Conservation (phyloP, 2,888 invertebrate species). For the Shargacucullia verbasci region DNA sequence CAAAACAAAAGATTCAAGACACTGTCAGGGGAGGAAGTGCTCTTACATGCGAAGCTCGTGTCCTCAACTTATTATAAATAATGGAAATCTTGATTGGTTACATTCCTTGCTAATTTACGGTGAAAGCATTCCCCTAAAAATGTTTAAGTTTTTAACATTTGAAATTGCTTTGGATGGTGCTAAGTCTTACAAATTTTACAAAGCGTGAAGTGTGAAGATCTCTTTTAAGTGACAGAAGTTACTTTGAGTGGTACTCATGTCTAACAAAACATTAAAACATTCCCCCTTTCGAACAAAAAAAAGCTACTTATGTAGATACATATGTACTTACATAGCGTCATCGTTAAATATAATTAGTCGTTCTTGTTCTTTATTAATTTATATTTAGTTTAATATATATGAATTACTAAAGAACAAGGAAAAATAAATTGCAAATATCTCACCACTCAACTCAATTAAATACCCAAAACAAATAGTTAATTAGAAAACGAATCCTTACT, state of each 20-base stretch:
- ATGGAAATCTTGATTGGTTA: conserved; percentile 55
- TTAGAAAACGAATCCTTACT: not conserved
- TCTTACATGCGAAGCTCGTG: conserved; percentile 42
- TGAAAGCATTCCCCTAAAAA: conserved; percentile 51
- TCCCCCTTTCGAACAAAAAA: too few species aligned
- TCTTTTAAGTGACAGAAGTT: conserved; percentile 5
- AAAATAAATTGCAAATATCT: not conserved
- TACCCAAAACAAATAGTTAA: not conserved
- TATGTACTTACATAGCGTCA: not conserved
- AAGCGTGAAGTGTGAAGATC: conserved; percentile 29
- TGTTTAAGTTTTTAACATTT: conserved; percentile 23
- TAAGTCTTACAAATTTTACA: conserved; percentile 19
- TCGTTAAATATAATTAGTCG: too few species aligned
- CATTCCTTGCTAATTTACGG: conserved; percentile 51
- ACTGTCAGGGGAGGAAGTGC: conserved; percentile 62
- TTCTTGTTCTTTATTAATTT: too few species aligned
- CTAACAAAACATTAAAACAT: conserved; percentile 5
- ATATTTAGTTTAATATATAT: not conserved
- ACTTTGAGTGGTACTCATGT: conserved; percentile 3
- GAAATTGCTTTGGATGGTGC: conserved; percentile 19
- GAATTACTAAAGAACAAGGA: not conserved
- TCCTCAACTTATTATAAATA: conserved; percentile 51
- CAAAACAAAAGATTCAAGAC: conserved; percentile 69
- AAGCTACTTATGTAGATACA: not conserved
- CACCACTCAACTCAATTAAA: not conserved